phyloP scores from a whole-genome alignment of 2,888 invertebrate species.

The Tryphoninae sp. region DNA sequence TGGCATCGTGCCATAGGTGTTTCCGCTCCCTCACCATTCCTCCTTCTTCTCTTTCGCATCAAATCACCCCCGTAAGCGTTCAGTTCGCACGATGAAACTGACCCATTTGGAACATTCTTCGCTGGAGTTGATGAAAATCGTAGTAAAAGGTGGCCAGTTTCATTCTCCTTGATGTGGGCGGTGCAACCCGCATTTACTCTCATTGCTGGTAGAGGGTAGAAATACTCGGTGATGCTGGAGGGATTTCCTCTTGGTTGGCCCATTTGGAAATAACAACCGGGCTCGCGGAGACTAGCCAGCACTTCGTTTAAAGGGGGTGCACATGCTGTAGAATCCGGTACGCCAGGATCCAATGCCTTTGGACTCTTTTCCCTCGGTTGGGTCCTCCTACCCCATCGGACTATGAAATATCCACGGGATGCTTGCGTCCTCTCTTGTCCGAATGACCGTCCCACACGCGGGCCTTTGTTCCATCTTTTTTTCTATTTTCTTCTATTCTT shows the following conservation, averaged over 20 bases:
- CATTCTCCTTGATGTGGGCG: conserved; percentile 13
- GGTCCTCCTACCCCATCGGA: conserved; percentile 1
- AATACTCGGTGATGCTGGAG: conserved; percentile 4
- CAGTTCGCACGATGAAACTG: conserved; percentile 13
- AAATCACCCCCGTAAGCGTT: not conserved
- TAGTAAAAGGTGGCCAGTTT: conserved; percentile 20
- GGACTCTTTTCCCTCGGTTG: conserved; percentile 4
- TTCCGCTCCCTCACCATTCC: conserved; percentile 27
- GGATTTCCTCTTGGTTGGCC: conserved; percentile 46
- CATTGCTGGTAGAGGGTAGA: not conserved
- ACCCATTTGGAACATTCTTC: not conserved
- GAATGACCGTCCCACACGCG: conserved; percentile 6
- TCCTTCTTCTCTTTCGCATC: conserved; percentile 5
- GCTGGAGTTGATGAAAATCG: not conserved
- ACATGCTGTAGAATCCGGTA: conserved; percentile 47
- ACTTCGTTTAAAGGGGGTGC: conserved; percentile 34
- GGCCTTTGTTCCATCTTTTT: not conserved
- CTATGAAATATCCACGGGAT: conserved; percentile 17
- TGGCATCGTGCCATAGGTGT: conserved; percentile 50
- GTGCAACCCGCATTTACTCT: conserved; percentile 15
- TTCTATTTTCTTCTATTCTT: conserved; percentile 5
- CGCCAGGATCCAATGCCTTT: conserved; percentile 38
- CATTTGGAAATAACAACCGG: conserved; percentile 54
- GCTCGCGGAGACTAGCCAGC: conserved; percentile 21
- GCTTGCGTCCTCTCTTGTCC: conserved; percentile 11